phyloP scores from a whole-genome alignment of 2,797 vertebrate species.

The Cynodonichthys magdalenae region DNA sequence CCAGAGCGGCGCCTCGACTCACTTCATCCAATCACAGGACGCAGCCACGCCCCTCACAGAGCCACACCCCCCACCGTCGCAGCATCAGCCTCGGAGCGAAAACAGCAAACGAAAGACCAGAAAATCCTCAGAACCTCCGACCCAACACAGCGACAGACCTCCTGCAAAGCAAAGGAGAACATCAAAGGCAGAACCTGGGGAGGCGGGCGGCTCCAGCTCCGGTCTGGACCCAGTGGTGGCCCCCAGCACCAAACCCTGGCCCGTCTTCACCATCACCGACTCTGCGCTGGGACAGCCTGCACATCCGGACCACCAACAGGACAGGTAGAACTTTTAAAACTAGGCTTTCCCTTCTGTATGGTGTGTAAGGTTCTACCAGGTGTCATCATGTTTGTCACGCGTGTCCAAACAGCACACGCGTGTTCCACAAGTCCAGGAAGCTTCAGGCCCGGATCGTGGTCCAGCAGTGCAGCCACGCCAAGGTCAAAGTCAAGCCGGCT shows the following conservation, averaged over 20 bases:
- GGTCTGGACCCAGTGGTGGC: conserved; percentile 47
- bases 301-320: neutral
- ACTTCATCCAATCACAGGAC: conserved; percentile 9
- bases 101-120: neutral
- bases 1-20: conserved; percentile 4
- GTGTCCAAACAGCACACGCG: conserved; percentile 18
- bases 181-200: fast-evolving
- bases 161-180: conserved; percentile 26
- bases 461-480: conserved; percentile 69
- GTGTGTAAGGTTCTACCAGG: too few relatives aligned
- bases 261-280: conserved; percentile 44
- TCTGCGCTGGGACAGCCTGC: neutral
- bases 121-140: neutral
- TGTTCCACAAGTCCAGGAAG: neutral
- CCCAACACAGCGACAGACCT: neutral
- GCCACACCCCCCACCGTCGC: neutral
- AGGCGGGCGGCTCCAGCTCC: conserved; percentile 13
- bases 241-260: conserved; percentile 58
- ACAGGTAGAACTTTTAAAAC: conserved; percentile 21
- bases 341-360: neutral
- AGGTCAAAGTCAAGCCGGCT: conserved; percentile 54
- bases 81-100: neutral
- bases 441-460: conserved; percentile 62
- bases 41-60: neutral
- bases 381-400: neutral